Evolutionary conservation across 2,113 vertebrate species (phyloP), one percentile per base, ranked within the genome.

Genomic region (Ursus arctos): DNA sequence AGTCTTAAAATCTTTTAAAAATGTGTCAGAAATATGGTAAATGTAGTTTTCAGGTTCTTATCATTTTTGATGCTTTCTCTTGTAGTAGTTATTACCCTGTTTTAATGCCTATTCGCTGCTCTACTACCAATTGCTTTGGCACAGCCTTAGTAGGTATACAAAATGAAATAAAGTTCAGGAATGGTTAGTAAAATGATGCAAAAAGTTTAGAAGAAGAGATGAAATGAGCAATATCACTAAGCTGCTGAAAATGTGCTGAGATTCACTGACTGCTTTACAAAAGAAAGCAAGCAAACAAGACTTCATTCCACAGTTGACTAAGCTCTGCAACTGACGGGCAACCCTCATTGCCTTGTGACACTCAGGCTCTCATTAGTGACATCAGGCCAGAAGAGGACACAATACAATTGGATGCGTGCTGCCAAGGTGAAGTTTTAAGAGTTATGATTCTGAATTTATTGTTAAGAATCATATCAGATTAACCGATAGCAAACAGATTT

Each of bases 221-320:
- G n/a, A 92, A 97, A 49, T 65, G 61, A 94, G 26, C 76, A 96
- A 67, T 98, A 96, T 88, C 59, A 84, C 13, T 13, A 74, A 96
- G 49, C 47, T 65, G 5, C 26, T 94, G 76, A 51, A 74, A 97
- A 91, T 67, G 63, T 65, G 83, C 31, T 0, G 65, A 97, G 59
- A 82, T 97, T 97, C 97, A 96, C 87, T 97, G 97, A 98, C 51
- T 47, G 69, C 91, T 83, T 59, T 31, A 93, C 91, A 95, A 97
- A 97, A 97, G 65, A 79, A 97, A 98, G 89, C 63, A 98, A 98
- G 97, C 97, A 98, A 97, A 97, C 88, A 74, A 53, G 97, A 96
- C 95, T 98, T 98, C 71, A 97, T 98, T 98, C 97, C 97, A 98
- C 97, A 98, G 97, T 98, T 98, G 91, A 85, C 89, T 98, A 96